Conservation (phyloP, 2,113 vertebrate genomes). For the Larimichthys polyactis region DNA sequence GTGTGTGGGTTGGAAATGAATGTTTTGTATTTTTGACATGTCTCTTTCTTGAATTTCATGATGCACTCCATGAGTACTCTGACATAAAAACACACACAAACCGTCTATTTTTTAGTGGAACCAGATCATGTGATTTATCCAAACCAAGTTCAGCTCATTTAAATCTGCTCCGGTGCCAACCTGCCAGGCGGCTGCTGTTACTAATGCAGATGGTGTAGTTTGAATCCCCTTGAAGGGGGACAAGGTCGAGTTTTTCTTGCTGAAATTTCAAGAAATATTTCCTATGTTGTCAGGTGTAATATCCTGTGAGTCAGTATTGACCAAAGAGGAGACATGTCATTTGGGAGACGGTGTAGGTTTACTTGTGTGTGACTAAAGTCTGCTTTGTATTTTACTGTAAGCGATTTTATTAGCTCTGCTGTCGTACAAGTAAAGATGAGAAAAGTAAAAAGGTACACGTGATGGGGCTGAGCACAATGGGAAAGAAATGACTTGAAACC, state of each 20-base stretch:
- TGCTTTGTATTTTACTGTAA: slow-evolving; percentile 5
- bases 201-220: slow-evolving; percentile 6
- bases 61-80: slow-evolving; percentile 33
- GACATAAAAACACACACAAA: slow-evolving; percentile 12
- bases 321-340: slow-evolving; percentile 63
- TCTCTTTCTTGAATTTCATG: slow-evolving; percentile 26
- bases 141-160: neutral
- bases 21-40: slow-evolving; percentile 56
- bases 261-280: slow-evolving; percentile 40
- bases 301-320: slow-evolving; percentile 57
- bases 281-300: slow-evolving; percentile 29
- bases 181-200: slow-evolving; percentile 3
- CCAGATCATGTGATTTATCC: neutral
- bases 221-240: neutral
- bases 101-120: neutral
- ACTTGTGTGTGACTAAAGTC: neutral
- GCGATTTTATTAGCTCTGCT: neutral
- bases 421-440: neutral
- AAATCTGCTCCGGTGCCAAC: neutral
- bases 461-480: slow-evolving; percentile 15
- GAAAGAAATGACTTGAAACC: slow-evolving; percentile 40
- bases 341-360: slow-evolving; percentile 5
- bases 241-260: slow-evolving; percentile 30
- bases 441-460: neutral
- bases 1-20: slow-evolving; percentile 49